Evolutionary conservation across 2,113 vertebrate genomes (phyloP).

Genomic region (Zosterops borbonicus): DNA sequence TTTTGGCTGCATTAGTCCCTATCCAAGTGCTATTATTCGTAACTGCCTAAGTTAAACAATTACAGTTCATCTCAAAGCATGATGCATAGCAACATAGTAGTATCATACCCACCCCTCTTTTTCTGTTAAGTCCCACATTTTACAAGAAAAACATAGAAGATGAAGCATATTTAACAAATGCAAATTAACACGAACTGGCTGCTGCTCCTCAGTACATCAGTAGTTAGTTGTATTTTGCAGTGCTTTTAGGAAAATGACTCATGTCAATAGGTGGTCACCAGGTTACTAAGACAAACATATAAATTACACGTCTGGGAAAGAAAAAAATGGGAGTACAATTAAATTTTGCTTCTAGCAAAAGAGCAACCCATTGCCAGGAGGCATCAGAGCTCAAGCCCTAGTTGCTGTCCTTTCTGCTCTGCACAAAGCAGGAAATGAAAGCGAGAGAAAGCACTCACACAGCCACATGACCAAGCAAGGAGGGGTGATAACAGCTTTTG

Average conservation of each 20-base stretch:
- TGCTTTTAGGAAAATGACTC: accelerated
- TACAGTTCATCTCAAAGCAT: neutral
- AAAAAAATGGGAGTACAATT: neutral
- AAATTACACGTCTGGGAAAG: neutral
- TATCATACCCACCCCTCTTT: neutral
- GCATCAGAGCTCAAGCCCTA: neutral
- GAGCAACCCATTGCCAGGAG: neutral
- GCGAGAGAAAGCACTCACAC: neutral
- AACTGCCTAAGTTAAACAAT: neutral
- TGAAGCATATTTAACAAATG: neutral
- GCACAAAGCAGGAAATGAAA: neutral
- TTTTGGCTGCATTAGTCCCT: neutral
- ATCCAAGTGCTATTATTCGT: neutral
- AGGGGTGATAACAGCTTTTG: neutral
- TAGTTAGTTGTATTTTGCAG: neutral
- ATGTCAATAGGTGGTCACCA: neutral
- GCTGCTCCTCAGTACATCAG: neutral
- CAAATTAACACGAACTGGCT: neutral
- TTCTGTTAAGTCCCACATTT: neutral
- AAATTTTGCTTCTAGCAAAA: neutral
- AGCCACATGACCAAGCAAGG: neutral
- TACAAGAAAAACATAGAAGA: neutral
- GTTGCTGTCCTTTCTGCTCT: neutral
- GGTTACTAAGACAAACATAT: neutral
- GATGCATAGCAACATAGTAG: neutral